These are phyloP conservation scores for Caenorhabditis uteleia DNA, from an alignment of 2,888 invertebrate species.

Conservation along the genomic window DNA sequence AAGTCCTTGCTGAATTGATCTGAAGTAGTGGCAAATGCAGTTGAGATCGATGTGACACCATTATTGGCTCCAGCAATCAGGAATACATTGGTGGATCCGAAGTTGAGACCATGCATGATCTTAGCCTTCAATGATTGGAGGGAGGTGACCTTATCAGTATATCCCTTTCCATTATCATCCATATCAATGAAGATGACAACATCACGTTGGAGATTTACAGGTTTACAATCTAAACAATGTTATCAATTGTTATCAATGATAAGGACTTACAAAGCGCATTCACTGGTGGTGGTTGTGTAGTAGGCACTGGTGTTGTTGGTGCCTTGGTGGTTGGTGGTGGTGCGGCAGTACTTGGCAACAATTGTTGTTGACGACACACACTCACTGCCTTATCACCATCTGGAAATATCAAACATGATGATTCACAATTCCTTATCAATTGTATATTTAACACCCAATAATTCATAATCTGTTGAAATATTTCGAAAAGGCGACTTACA, in stretches of 20 bases:
- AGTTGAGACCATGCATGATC: constrained; percentile 9
- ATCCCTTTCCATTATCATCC: constrained; percentile 16
- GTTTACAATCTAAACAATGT: constrained; percentile 24
- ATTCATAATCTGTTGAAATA: constrained; percentile 9
- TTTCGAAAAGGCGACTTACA: constrained; percentile 13
- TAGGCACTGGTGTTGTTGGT: not conserved
- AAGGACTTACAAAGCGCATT: constrained; percentile 6
- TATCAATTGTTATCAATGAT: not conserved
- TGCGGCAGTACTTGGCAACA: not conserved
- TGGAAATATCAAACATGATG: constrained; percentile 10
- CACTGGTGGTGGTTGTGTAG: constrained; percentile 7
- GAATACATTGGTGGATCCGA: constrained; percentile 23
- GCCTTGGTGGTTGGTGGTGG: constrained; percentile 2
- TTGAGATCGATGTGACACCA: constrained; percentile 12
- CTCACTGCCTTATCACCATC: constrained; percentile 32
- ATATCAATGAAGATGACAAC: constrained; percentile 28
- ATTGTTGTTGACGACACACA: constrained; percentile 24
- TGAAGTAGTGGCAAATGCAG: not conserved
- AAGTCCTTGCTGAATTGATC: constrained; percentile 19
- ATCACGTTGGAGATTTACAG: constrained; percentile 13
- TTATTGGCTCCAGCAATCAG: constrained; percentile 12
- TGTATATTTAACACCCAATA: constrained; percentile 5
- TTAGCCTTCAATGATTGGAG: constrained; percentile 1
- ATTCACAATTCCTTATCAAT: not conserved
- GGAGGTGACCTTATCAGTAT: constrained; percentile 18